Base-by-base conservation (phyloP, 2,797 vertebrate species). In the Acanthurus tractus region DNA sequence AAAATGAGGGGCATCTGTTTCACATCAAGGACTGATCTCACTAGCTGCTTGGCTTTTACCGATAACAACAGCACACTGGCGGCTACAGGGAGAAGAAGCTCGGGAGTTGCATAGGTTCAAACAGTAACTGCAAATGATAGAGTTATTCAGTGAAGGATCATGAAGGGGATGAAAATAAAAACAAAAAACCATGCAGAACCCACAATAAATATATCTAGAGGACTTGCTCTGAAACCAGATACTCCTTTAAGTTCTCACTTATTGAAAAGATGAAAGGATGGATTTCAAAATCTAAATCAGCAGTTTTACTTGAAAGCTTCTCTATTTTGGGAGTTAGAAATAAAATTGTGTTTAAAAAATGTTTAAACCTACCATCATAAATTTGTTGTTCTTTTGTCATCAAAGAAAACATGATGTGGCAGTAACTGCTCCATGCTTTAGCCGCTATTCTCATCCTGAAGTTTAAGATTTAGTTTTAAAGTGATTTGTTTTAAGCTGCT, bases 31-130 rank as follows among this genome's bases (percentile, higher is more conserved):
- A 86, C 87, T 82, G 79, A 76, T 89, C 81, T 83, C 82, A 82
- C 81, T 68, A 85, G 66, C 83, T 70, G 81, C 83, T 79, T 59
- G 85, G 86, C 89, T 61, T 15, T 88, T 64, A 88, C 79, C 73
- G 72, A 78, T 84, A 66, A 91, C 88, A 81, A 88, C 87, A 85
- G 89, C 90, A 89, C 85, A 59, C 53, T 79, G 82, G 82, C 34
- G 67, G 88, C 90, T 87, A 88, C 82, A 75, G 85, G 88, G 86
- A 84, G 73, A 85, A 50, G 67, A 73, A 88, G 90, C 88, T 89
- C 65, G 63, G 89, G 88, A 88, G 91, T 94, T 95, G 94, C 90
- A 95, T 93, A 96, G 94, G 92, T 94, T 92, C 84, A 89, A 91
- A 91, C 84, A 86, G 89, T 84, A 83, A 85, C 81, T 91, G 87